Base-by-base conservation (phyloP, 2,797 vertebrate genomes). In the Graptemys geographica region DNA sequence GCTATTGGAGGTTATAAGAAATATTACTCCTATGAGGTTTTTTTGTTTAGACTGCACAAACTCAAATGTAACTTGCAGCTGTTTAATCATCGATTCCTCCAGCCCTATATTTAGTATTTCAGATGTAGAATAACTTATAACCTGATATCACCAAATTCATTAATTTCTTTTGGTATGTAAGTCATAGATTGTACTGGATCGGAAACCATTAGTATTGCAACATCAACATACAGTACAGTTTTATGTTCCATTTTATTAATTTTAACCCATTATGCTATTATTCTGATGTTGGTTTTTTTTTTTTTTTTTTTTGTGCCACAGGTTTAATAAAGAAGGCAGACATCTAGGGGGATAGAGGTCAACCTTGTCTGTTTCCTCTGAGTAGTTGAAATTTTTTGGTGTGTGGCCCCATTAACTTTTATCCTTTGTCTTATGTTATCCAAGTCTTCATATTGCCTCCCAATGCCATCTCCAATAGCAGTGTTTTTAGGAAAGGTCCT, bases 31-130 rank as follows among this genome's bases (percentile, higher is more conserved):
- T 79, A 21, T 65, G 88, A 87, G 25, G 21, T 21, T 90, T 69
- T 62, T 62, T n/a, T 85, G 55, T 88, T 95, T 59, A 91, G 96
- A 94, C 94, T 90, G 94, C 94, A 96, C 89, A 96, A 95, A 84
- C 41, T 93, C 28, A 72, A 18, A 85, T 79, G 84, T 87, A 21
- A 91, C 47, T 93, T 93, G 87, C 87, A 94, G 78, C 87, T 94
- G 59, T 86, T 94, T 86, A 92, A 92, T 92, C 94, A 76, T 1
- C 0, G 4, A 92, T 94, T 92, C 33, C 51, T 88, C 92, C 72
- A 96, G 51, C 72, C 31, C 80, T 62, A 27, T 76, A 62, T 55
- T 90, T 91, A 87, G 87, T 91, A 84, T 92, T 82, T 41, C 55
- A 78, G 15, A 80, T 90, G 31, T 94, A 94, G 16, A 86, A 56